Conservation (phyloP, 2,888 invertebrate species). For the Patella caerulea region DNA sequence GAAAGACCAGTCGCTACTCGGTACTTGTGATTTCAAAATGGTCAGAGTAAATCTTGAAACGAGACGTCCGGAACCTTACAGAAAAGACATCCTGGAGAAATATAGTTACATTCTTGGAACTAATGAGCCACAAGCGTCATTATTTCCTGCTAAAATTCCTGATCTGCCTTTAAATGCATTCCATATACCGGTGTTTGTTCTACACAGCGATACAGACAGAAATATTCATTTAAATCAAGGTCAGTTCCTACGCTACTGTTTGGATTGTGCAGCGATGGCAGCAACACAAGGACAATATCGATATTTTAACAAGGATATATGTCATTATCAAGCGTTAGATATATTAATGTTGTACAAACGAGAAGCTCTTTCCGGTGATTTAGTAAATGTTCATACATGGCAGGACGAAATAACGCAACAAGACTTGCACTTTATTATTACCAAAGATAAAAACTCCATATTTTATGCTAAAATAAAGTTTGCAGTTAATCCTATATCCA, state of each 20-base stretch:
- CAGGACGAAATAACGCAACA: background rate
- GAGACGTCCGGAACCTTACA: background rate
- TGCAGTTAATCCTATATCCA: background rate
- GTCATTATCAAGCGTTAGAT: background rate
- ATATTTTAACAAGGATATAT: constrained; percentile 1
- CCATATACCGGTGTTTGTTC: background rate
- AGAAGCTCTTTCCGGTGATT: background rate
- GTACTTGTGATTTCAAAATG: background rate
- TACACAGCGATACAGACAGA: background rate
- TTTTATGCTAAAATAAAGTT: background rate
- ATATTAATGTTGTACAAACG: background rate
- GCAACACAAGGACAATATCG: background rate
- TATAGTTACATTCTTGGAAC: background rate
- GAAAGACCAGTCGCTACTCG: background rate
- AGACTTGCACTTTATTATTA: background rate
- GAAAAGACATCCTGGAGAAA: background rate
- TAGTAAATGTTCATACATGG: constrained; percentile 6
- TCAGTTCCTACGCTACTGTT: background rate
- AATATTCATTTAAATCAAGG: background rate
- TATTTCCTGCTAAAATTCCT: background rate
- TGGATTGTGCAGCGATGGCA: constrained; percentile 4
- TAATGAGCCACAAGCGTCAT: background rate
- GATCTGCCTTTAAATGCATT: background rate
- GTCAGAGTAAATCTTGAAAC: background rate
- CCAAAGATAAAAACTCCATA: background rate